Evolutionary conservation across 2,797 vertebrate species (phyloP).

Genomic region (Heteromormyrus szaboi): DNA sequence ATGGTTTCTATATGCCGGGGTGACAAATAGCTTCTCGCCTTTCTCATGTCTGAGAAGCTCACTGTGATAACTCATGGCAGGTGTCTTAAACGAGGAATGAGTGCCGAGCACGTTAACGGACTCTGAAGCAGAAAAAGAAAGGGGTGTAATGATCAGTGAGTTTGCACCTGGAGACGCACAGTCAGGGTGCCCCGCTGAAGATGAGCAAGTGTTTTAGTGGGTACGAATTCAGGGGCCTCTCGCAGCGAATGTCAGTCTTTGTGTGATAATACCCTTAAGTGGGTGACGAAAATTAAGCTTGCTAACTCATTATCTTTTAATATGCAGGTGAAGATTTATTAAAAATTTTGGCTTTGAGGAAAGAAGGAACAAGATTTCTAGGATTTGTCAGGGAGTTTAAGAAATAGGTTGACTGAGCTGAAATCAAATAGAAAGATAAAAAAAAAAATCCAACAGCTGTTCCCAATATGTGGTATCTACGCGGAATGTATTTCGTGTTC

Average conservation of each 20-base stretch:
- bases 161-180: neutral
- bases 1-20: constrained; percentile 10
- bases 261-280: neutral
- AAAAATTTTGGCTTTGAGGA: neutral
- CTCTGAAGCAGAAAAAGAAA: neutral
- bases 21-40: constrained; percentile 3
- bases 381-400: neutral
- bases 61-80: constrained; percentile 14
- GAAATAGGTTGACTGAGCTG: neutral
- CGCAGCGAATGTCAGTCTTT: neutral
- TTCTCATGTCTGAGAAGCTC: neutral
- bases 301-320: neutral
- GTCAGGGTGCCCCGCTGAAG: neutral
- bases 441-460: neutral
- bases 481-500: neutral
- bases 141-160: neutral
- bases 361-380: neutral
- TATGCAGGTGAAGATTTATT: neutral
- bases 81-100: neutral
- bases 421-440: neutral
- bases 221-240: neutral
- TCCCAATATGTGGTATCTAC: neutral
- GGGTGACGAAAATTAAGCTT: neutral
- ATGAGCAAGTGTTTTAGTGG: neutral
- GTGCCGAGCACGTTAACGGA: neutral